Percentiles rank a stretch among this genome's conserved stretches.
phyloP scores from a whole-genome alignment of 2,888 invertebrate genomes.

The Rhyacophila evoluta region DNA sequence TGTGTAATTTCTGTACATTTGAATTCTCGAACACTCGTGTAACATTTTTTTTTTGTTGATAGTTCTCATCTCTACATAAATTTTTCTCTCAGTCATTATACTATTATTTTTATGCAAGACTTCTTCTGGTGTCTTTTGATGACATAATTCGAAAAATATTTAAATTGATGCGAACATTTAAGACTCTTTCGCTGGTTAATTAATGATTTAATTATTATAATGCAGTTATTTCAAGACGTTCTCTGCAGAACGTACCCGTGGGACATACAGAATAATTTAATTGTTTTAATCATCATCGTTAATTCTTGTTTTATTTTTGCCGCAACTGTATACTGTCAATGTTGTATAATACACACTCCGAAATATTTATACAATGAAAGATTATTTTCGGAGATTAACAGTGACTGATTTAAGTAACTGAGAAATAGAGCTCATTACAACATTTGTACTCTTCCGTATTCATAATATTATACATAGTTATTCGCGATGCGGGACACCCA shows the following conservation, averaged over 20 bases:
- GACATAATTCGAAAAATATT: not conserved
- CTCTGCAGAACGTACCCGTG: not conserved
- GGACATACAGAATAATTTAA: not conserved
- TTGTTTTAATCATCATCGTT: not conserved
- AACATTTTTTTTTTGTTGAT: not conserved
- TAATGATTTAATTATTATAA: not conserved
- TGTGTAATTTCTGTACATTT: not conserved
- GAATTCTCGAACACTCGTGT: not conserved
- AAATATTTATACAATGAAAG: not conserved
- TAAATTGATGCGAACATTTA: not conserved
- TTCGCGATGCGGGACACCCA: too few relatives aligned
- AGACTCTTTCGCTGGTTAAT: not conserved
- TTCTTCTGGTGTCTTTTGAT: not conserved
- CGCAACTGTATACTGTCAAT: not conserved
- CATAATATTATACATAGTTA: too few relatives aligned
- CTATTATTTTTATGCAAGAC: not conserved
- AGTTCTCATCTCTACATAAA: not conserved
- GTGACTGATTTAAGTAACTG: too few relatives aligned
- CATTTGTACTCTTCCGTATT: too few relatives aligned
- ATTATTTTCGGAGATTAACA: too few relatives aligned
- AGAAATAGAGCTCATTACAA: too few relatives aligned
- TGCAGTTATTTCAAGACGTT: not conserved
- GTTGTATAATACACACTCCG: not conserved
- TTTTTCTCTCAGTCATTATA: not conserved
- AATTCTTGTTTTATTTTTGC: not conserved